A percentile compares a stretch with the other conserved stretches of the same genome.
phyloP scores from a whole-genome alignment of 2,797 vertebrate species.

The Pipistrellus kuhlii region DNA sequence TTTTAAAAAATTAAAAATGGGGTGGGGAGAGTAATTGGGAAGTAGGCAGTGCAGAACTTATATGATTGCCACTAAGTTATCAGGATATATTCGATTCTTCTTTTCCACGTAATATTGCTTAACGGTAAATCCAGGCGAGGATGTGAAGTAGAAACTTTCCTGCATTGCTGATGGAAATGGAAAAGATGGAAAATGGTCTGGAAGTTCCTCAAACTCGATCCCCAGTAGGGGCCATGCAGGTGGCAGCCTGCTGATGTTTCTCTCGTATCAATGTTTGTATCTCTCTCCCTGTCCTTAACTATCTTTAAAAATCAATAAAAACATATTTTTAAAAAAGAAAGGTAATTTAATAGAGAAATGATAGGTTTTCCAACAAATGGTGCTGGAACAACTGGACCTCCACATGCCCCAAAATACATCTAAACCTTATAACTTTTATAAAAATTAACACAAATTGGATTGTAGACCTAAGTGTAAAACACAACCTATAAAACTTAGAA shows the following conservation, averaged over 20 bases:
- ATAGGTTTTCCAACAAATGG: not conserved
- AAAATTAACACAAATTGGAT: not conserved
- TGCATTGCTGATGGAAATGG: not conserved
- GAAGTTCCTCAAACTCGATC: not conserved
- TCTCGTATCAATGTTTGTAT: not conserved
- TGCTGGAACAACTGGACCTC: not conserved
- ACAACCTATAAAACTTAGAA: not conserved
- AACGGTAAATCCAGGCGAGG: not conserved
- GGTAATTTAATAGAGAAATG: not conserved
- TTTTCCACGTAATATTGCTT: not conserved
- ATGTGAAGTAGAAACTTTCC: not conserved
- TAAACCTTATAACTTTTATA: not conserved
- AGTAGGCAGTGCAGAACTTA: not conserved
- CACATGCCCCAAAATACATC: not conserved
- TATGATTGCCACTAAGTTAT: not conserved
- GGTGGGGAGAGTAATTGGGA: not conserved
- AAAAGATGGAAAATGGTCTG: slow-evolving; percentile 14
- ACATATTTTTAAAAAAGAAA: not conserved
- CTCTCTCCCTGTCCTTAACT: not conserved
- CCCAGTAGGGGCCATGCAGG: not conserved
- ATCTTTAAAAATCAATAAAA: not conserved
- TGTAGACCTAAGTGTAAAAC: not conserved
- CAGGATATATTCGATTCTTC: not conserved
- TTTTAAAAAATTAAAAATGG: not conserved
- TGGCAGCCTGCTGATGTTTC: not conserved